Evolutionary conservation across 1,140 invertebrate genomes (phyloP).

Genomic region (Drosophila guanche): DNA sequence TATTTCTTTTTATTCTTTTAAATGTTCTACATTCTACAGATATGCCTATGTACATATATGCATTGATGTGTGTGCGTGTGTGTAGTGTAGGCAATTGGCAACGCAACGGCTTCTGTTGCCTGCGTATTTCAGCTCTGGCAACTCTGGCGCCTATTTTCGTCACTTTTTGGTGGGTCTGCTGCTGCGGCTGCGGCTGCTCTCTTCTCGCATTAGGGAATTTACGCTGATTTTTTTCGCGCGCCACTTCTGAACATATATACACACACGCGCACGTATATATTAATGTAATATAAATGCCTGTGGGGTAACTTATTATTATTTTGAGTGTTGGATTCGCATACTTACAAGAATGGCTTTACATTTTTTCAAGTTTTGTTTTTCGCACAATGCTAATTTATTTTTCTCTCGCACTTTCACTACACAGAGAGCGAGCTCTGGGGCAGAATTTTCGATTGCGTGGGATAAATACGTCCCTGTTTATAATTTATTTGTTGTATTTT

Average conservation of each 20-base stretch:
- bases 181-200: constrained; percentile 6
- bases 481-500: constrained; percentile 31
- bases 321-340: constrained; percentile 1
- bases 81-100: constrained; percentile 1
- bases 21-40: too few relatives aligned
- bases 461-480: constrained; percentile 15
- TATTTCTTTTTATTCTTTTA: neutral
- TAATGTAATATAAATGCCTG: too few relatives aligned
- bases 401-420: constrained; percentile 21
- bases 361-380: constrained; percentile 31
- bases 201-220: neutral
- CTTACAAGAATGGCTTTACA: constrained; percentile 32
- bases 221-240: constrained; percentile 52
- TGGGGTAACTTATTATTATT: too few relatives aligned
- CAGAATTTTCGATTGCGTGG: constrained; percentile 13
- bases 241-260: constrained; percentile 51
- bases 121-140: constrained; percentile 44
- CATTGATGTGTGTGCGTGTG: neutral
- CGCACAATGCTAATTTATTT: neutral
- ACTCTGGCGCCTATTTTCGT: constrained; percentile 78
- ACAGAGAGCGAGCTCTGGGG: neutral
- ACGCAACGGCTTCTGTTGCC: neutral
- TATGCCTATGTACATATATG: neutral
- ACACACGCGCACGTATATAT: constrained; percentile 15
- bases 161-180: constrained; percentile 44